Percentiles rank a stretch among this genome's conserved stretches.
Conservation (phyloP, 2,888 invertebrate species). For the Aporophyla nigra region DNA sequence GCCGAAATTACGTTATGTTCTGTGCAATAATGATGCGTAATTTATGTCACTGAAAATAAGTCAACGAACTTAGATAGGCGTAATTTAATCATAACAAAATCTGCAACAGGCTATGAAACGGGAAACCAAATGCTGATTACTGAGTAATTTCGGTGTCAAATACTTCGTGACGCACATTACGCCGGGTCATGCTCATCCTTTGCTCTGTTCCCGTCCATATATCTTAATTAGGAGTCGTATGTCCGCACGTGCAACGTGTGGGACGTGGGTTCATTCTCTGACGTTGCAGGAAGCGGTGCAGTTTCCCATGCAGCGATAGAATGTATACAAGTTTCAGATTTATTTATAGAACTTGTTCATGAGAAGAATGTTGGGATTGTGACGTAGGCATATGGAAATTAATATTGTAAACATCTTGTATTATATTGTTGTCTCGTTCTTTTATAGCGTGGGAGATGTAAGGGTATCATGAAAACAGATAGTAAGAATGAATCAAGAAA, state of each 20-base stretch:
- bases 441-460: constrained; percentile 11
- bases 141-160: not conserved
- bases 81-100: not conserved
- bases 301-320: constrained; percentile 72
- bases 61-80: not conserved
- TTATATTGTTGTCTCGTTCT: not conserved
- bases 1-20: not conserved
- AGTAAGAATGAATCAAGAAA: not conserved
- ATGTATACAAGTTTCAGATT: constrained; percentile 35
- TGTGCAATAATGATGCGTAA: not conserved
- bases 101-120: not conserved
- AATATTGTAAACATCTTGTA: constrained; percentile 23
- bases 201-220: constrained; percentile 25
- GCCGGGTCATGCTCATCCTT: not conserved
- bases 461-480: not conserved
- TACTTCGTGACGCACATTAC: constrained; percentile 14
- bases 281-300: constrained; percentile 78
- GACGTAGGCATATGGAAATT: constrained; percentile 25
- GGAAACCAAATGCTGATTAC: not conserved
- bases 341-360: constrained; percentile 54
- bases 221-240: constrained; percentile 53
- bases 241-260: constrained; percentile 53
- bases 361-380: constrained; percentile 41
- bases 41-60: not conserved
- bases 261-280: constrained; percentile 58